These are phyloP conservation scores for Hypothenemus hampei DNA, from an alignment of 1,140 invertebrate species.

Conservation along the genomic window DNA sequence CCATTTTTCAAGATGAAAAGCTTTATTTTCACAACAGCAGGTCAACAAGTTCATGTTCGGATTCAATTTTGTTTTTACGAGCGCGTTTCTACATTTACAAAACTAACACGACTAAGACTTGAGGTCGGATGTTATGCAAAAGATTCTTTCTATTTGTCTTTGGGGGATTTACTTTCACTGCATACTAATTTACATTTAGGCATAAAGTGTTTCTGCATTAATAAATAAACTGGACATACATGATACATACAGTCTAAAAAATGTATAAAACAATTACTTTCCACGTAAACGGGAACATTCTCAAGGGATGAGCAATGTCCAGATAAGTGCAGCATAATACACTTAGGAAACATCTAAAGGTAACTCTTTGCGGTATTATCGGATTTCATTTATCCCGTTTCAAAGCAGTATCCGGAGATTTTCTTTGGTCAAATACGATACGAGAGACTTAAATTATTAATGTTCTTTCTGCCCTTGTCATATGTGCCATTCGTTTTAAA, in stretches of 20 bases:
- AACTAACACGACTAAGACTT: constrained; percentile 15
- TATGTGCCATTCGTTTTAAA: too few species aligned
- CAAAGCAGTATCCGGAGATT: constrained; percentile 5
- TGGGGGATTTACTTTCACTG: constrained; percentile 37
- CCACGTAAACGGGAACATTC: constrained; percentile 10
- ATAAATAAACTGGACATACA: too few species aligned
- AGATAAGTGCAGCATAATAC: constrained; percentile 14
- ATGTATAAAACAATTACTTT: too few species aligned
- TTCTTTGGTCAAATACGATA: too few species aligned
- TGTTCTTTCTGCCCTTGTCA: too few species aligned
- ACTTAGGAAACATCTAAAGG: constrained; percentile 13
- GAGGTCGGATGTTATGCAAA: constrained; percentile 34
- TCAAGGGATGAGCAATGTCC: constrained; percentile 12
- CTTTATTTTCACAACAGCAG: too few species aligned
- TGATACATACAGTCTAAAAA: too few species aligned
- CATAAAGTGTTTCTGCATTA: too few species aligned
- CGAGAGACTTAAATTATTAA: too few species aligned
- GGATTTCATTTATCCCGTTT: constrained; percentile 7
- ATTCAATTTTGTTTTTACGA: constrained; percentile 9
- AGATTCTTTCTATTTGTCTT: constrained; percentile 34
- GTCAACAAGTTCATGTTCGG: constrained; percentile 8
- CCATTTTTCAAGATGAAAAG: too few species aligned
- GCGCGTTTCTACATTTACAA: background rate
- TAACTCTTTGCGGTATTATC: constrained; percentile 1
- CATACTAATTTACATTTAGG: too few species aligned